Conservation (phyloP, 2,888 invertebrate species). For the Sinodicranocentrus sp. region DNA sequence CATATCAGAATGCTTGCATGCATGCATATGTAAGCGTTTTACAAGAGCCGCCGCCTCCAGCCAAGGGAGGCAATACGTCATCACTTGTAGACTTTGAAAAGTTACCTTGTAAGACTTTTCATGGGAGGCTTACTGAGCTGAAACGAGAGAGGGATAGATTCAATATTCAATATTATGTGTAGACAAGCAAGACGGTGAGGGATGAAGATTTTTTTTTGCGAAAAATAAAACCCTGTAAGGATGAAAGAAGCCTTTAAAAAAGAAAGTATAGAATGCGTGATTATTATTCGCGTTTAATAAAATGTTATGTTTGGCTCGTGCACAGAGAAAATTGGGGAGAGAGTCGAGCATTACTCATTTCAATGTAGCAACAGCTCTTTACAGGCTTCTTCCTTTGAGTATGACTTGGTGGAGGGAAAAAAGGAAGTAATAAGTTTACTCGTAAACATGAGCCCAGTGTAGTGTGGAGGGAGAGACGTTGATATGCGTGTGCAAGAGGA, state of each 20-base stretch:
- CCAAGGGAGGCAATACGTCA: constrained; percentile 18
- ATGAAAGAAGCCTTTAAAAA: neutral
- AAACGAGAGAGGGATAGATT: neutral
- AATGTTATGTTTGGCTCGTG: constrained; percentile 28
- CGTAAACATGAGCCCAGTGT: neutral
- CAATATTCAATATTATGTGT: neutral
- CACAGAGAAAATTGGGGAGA: neutral
- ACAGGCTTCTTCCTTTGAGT: constrained; percentile 4
- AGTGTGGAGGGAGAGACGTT: neutral
- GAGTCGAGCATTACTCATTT: constrained; percentile 38
- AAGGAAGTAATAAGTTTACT: neutral
- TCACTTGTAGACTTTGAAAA: neutral
- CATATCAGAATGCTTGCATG: constrained; percentile 25
- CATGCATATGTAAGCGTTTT: neutral
- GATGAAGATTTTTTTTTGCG: neutral
- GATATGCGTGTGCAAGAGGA: neutral
- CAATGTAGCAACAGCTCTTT: constrained; percentile 26
- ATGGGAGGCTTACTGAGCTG: neutral
- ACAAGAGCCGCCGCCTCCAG: constrained; percentile 15
- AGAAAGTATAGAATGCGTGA: neutral
- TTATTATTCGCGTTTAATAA: constrained; percentile 55
- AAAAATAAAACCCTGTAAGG: neutral
- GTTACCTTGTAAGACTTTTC: neutral
- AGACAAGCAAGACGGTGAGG: neutral
- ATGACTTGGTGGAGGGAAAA: neutral